Percentiles rank a stretch among this genome's conserved stretches.
Evolutionary conservation across 2,113 vertebrate genomes (phyloP).

Genomic region (Charadrius vociferus): DNA sequence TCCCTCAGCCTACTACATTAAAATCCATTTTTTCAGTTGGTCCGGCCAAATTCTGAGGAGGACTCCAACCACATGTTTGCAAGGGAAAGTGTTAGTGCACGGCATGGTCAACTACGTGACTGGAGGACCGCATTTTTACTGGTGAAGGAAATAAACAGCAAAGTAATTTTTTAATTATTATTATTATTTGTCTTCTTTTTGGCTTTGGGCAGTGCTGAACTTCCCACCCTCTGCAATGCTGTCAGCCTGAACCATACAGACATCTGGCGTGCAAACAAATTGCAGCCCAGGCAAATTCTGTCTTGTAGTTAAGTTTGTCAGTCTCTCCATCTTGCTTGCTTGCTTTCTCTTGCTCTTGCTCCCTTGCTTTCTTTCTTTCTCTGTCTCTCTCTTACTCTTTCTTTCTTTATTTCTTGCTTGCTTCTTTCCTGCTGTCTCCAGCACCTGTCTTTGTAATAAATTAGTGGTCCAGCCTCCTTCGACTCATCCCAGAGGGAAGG

Average conservation of each 20-base stretch:
- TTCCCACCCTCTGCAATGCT: background rate
- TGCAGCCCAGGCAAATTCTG: background rate
- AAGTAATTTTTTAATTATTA: background rate
- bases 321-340: background rate
- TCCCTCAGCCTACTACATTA: constrained; percentile 10
- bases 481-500: constrained; percentile 12
- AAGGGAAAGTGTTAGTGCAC: background rate
- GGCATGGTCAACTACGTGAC: background rate
- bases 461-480: background rate
- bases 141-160: background rate
- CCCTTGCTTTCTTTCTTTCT: background rate
- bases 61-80: background rate
- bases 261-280: background rate
- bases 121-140: background rate
- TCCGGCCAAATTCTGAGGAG: background rate
- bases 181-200: background rate
- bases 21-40: background rate
- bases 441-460: constrained; percentile 59
- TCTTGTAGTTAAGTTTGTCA: background rate
- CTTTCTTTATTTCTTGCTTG: background rate
- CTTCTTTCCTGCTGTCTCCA: background rate
- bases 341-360: background rate
- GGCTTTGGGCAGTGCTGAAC: background rate
- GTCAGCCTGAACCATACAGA: background rate
- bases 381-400: background rate